These are phyloP conservation scores for Conus betulinus DNA, from an alignment of 1,140 invertebrate genomes.

Conservation along the genomic window DNA sequence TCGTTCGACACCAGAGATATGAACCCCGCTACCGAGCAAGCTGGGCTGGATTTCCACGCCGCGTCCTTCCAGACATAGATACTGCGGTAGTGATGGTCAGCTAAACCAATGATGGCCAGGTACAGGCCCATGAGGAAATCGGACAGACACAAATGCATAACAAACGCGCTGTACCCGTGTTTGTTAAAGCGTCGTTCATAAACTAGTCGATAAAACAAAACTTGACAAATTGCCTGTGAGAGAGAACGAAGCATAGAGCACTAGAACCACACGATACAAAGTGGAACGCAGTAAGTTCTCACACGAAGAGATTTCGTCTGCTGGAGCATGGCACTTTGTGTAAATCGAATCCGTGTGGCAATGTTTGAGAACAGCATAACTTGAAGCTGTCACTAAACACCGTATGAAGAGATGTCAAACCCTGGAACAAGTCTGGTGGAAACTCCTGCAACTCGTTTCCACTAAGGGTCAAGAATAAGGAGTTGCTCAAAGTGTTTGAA, in stretches of 20 bases:
- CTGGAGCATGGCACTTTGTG: conserved; percentile 31
- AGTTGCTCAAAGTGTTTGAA: neutral
- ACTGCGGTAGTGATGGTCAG: conserved; percentile 52
- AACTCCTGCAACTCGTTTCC: neutral
- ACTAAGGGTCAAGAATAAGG: neutral
- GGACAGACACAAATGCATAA: conserved; percentile 49
- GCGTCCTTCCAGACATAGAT: conserved; percentile 27
- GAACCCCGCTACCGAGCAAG: conserved; percentile 35
- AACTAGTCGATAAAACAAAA: conserved; percentile 34
- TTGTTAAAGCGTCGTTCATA: neutral
- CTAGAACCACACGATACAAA: conserved; percentile 42
- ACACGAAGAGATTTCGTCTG: conserved; percentile 54
- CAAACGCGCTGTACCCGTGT: conserved; percentile 45
- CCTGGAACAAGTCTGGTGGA: neutral
- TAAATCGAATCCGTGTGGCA: conserved; percentile 34
- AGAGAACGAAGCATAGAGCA: conserved; percentile 44
- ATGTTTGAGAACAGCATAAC: conserved; percentile 46
- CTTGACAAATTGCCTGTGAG: conserved; percentile 49
- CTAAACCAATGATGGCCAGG: conserved; percentile 33
- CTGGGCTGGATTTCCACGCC: conserved; percentile 24
- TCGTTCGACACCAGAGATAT: conserved; percentile 38
- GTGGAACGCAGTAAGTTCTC: conserved; percentile 46
- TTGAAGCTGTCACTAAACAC: conserved; percentile 42
- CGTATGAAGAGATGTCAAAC: neutral
- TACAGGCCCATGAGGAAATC: conserved; percentile 46